Evolutionary conservation across 2,113 vertebrate species (phyloP).

Genomic region (Acrocephalus arundinaceus): DNA sequence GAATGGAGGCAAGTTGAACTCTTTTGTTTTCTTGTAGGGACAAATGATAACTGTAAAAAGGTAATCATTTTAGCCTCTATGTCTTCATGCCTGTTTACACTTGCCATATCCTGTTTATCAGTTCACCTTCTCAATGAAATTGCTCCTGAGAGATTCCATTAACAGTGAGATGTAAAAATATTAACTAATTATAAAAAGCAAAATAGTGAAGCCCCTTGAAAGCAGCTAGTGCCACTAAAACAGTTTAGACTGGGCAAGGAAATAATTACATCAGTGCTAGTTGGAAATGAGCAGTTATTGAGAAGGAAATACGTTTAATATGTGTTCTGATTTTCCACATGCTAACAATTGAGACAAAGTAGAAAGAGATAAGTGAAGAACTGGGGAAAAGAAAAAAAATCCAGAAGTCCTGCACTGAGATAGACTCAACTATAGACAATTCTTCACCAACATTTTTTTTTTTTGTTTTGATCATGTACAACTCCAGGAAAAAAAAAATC

Average conservation of each 20-base stretch:
- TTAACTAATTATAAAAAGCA: neutral
- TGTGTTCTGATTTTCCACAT: neutral
- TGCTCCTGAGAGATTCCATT: neutral
- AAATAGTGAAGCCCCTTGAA: neutral
- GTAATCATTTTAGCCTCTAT: neutral
- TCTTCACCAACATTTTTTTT: neutral
- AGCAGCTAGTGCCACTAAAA: neutral
- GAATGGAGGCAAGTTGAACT: conserved; percentile 84
- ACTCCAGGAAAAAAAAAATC: neutral
- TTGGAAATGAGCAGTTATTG: neutral
- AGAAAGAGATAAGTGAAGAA: neutral
- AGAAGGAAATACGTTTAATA: neutral
- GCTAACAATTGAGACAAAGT: neutral
- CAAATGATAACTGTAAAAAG: neutral
- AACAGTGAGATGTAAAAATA: neutral
- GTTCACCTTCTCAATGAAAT: neutral
- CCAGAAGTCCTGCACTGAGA: neutral
- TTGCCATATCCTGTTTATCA: neutral
- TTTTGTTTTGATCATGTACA: neutral
- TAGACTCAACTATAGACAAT: neutral
- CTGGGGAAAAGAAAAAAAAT: neutral
- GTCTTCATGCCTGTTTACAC: neutral
- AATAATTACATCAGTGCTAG: neutral
- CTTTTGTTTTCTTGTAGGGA: neutral
- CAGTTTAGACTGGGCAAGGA: neutral